phyloP scores from a whole-genome alignment of 2,113 vertebrate genomes.

The Ramphastos sulfuratus region DNA sequence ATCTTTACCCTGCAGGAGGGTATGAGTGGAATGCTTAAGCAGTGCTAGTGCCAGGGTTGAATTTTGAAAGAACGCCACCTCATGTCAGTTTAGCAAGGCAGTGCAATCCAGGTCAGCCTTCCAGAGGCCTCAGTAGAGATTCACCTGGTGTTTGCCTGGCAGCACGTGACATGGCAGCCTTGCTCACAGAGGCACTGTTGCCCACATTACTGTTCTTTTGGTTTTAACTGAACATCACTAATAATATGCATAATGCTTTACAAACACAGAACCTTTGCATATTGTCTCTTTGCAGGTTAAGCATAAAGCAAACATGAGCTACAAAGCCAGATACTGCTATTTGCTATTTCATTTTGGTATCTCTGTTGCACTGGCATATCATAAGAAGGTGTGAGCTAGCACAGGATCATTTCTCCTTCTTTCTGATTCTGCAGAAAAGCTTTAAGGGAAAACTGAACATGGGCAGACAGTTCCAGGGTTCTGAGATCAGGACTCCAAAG shows the following conservation, averaged over 20 bases:
- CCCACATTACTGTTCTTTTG: background rate
- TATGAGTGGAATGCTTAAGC: background rate
- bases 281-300: background rate
- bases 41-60: background rate
- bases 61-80: slow-evolving; percentile 48
- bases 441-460: background rate
- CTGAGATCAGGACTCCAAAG: background rate
- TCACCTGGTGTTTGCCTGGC: background rate
- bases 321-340: background rate
- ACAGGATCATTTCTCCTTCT: background rate
- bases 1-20: background rate
- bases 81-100: background rate
- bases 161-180: background rate
- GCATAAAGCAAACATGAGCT: background rate
- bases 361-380: background rate
- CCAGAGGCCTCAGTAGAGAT: too few relatives aligned
- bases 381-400: background rate
- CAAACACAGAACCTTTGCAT: rapidly evolving
- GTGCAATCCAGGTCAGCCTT: background rate
- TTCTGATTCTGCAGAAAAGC: background rate
- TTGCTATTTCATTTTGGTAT: background rate
- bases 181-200: background rate
- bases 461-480: rapidly evolving
- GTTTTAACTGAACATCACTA: slow-evolving; percentile 5
- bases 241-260: background rate